A percentile compares a stretch with the other conserved stretches of the same genome.
These are phyloP conservation scores for Procambarus virginalis DNA, from an alignment of 1,140 invertebrate genomes.

Conservation along the genomic window DNA sequence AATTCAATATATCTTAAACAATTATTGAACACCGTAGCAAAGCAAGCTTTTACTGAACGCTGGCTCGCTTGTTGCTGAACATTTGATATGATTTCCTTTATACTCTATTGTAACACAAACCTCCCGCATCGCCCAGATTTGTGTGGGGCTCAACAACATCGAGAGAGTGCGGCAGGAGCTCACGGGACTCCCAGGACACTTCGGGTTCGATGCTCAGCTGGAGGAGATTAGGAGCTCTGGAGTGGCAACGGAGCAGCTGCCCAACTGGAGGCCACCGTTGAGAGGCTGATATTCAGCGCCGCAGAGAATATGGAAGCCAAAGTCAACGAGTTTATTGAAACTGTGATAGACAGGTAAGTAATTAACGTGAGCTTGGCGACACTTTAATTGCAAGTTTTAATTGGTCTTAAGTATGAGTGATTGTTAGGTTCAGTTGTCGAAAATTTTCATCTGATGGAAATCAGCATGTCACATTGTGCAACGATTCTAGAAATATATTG, in stretches of 20 bases:
- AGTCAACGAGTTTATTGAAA: constrained; percentile 66
- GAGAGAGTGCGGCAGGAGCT: constrained; percentile 61
- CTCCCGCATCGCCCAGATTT: constrained; percentile 33
- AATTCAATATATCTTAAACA: no score
- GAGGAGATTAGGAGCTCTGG: constrained; percentile 18
- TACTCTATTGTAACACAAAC: no score
- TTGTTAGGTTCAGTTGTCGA: no score
- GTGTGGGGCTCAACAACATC: constrained; percentile 69
- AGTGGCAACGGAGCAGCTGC: constrained; percentile 37
- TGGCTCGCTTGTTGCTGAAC: no score
- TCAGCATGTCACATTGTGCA: no score
- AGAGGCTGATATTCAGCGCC: constrained; percentile 56
- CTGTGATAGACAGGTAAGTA: constrained; percentile 59
- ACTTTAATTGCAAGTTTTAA: neutral
- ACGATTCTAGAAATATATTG: no score
- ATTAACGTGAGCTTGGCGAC: neutral
- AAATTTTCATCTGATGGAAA: no score
- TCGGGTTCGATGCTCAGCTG: constrained; percentile 43
- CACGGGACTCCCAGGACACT: constrained; percentile 53
- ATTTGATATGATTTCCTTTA: no score
- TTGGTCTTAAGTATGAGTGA: no score
- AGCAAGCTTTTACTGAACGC: no score
- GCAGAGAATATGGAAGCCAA: constrained; percentile 67
- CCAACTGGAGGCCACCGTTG: constrained; percentile 55
- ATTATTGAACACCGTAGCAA: no score